Conservation (phyloP, 2,888 invertebrate genomes). For the Metallyticus violacea region DNA sequence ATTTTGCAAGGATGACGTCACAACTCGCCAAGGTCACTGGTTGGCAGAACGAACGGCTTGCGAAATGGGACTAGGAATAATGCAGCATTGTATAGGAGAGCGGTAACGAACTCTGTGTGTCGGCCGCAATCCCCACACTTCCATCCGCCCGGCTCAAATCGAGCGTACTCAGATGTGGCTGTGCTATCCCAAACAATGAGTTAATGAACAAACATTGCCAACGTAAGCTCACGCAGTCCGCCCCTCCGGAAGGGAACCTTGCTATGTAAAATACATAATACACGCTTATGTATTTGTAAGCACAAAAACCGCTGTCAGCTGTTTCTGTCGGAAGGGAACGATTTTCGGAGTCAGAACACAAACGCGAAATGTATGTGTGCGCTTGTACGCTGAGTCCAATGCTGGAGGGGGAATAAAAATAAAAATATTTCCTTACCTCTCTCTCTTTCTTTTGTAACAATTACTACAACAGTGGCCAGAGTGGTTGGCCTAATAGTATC, state of each 20-base stretch:
- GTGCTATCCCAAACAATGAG: conserved; percentile 11
- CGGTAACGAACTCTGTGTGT: conserved; percentile 1
- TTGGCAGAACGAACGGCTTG: too few relatives aligned
- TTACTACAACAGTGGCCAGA: background rate
- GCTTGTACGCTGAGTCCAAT: background rate
- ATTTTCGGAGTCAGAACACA: background rate
- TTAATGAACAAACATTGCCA: conserved; percentile 20
- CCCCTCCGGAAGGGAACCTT: background rate
- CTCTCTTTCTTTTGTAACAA: background rate
- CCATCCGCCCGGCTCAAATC: background rate
- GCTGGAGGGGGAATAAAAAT: background rate
- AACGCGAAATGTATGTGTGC: background rate
- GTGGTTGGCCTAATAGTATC: background rate
- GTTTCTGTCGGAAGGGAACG: background rate
- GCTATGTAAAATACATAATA: background rate
- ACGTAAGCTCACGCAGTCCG: background rate
- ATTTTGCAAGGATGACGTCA: background rate
- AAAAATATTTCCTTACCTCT: background rate
- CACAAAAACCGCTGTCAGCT: conserved; percentile 9
- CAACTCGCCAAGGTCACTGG: background rate
- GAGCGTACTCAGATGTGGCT: conserved; percentile 12
- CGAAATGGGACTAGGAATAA: too few relatives aligned
- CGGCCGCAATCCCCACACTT: background rate
- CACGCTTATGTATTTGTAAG: background rate
- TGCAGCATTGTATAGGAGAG: background rate